Evolutionary conservation across 1,140 invertebrate genomes (phyloP).

Genomic region (Drosophila rhopaloa): DNA sequence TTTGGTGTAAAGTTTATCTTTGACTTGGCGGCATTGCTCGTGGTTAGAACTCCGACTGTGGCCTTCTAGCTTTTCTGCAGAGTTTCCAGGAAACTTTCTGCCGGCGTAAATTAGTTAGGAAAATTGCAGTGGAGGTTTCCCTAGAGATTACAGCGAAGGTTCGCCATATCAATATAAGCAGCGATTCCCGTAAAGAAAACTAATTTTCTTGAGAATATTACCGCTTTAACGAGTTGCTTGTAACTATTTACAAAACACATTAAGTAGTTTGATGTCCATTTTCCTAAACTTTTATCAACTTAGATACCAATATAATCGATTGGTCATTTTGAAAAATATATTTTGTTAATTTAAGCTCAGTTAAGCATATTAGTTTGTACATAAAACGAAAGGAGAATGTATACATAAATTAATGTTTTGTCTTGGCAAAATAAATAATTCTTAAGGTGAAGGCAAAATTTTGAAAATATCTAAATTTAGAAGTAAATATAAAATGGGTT

Average conservation of each 20-base stretch:
- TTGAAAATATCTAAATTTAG: too few relatives aligned
- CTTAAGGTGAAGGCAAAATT: neutral
- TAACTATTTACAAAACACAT: neutral
- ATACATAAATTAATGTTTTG: too few relatives aligned
- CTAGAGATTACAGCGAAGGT: constrained; percentile 12
- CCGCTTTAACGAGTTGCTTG: constrained; percentile 1
- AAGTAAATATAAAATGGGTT: too few relatives aligned
- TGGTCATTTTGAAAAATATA: too few relatives aligned
- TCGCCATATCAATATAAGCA: constrained; percentile 12
- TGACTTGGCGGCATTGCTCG: constrained; percentile 29
- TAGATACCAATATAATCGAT: too few relatives aligned
- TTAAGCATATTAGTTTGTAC: neutral
- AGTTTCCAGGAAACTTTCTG: constrained; percentile 26
- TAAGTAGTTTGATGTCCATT: neutral
- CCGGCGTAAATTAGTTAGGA: constrained; percentile 45
- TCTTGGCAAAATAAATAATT: too few relatives aligned
- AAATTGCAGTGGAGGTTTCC: constrained; percentile 33
- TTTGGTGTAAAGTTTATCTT: constrained; percentile 72
- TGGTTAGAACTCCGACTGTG: constrained; percentile 25
- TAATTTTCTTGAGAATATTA: constrained; percentile 6
- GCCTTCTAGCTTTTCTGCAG: constrained; percentile 28
- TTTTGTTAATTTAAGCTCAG: too few relatives aligned
- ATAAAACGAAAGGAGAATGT: neutral
- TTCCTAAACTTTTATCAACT: neutral
- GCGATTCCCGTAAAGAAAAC: constrained; percentile 17